These are phyloP conservation scores for Protonemura montana DNA, from an alignment of 2,888 invertebrate genomes.

Conservation along the genomic window DNA sequence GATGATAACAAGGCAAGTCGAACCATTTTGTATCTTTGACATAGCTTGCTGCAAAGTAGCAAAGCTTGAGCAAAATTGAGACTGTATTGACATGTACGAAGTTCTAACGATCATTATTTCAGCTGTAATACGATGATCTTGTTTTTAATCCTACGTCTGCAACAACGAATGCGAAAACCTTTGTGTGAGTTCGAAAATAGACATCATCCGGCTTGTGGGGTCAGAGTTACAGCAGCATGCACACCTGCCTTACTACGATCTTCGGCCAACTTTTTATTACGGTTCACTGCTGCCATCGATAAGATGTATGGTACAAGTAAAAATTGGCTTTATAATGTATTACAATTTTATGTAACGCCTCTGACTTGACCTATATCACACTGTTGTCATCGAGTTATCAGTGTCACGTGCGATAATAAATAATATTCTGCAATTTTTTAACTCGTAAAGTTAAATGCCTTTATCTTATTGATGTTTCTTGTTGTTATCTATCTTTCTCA, in stretches of 20 bases:
- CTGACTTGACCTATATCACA: background rate
- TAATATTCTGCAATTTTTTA: background rate
- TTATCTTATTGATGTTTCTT: background rate
- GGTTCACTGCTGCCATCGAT: background rate
- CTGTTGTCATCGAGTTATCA: background rate
- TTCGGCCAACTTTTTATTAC: background rate
- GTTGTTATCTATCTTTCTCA: background rate
- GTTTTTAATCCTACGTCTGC: too few species aligned
- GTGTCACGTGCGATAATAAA: background rate
- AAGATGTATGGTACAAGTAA: background rate
- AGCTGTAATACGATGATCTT: too few species aligned
- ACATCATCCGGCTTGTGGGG: background rate
- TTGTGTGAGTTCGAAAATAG: constrained; percentile 12
- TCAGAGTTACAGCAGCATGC: background rate
- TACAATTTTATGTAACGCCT: background rate
- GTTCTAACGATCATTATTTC: too few species aligned
- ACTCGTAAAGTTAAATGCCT: background rate
- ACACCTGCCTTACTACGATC: background rate
- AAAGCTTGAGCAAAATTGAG: background rate
- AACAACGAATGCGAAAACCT: background rate
- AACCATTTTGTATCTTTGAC: background rate
- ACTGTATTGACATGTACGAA: too few species aligned
- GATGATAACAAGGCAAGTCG: background rate
- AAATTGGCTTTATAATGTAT: background rate
- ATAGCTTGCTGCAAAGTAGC: background rate